Conservation (phyloP, 2,113 vertebrate species). For the Percina caprodes region DNA sequence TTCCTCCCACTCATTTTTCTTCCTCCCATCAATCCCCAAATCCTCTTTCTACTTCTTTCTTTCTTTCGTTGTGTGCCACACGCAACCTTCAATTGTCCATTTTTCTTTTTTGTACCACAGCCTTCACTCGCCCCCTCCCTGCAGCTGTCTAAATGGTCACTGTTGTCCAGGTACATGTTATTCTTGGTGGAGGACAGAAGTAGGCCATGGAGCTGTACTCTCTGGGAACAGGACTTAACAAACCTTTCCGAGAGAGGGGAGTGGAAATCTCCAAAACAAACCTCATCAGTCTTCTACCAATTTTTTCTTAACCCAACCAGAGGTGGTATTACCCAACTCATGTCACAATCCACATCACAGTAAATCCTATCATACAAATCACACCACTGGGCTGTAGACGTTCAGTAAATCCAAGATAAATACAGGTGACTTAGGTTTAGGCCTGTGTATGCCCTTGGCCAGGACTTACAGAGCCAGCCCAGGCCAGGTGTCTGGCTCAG, state of each 20-base stretch:
- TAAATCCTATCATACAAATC: conserved; percentile 50
- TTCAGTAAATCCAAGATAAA: conserved; percentile 58
- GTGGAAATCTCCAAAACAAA: conserved; percentile 63
- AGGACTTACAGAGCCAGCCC: conserved; percentile 12
- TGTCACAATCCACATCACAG: conserved; percentile 27
- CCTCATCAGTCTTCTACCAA: conserved; percentile 54
- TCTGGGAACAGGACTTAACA: conserved; percentile 71
- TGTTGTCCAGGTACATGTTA: conserved; percentile 75
- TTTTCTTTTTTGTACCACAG: conserved; percentile 31
- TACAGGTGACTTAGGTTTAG: conserved; percentile 55
- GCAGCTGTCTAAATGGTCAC: conserved; percentile 75
- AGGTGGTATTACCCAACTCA: conserved; percentile 49
- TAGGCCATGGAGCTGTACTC: conserved; percentile 55
- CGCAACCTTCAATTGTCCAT: conserved; percentile 30
- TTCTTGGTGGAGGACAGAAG: conserved; percentile 74
- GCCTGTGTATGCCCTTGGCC: neutral
- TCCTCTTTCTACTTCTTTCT: conserved; percentile 34
- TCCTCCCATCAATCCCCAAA: conserved; percentile 37
- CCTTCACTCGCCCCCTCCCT: conserved; percentile 44
- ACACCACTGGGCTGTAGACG: conserved; percentile 24
- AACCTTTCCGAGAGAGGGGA: conserved; percentile 49
- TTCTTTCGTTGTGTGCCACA: conserved; percentile 46
- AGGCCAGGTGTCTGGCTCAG: conserved; percentile 53
- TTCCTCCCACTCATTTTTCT: conserved; percentile 54
- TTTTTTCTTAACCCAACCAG: conserved; percentile 68